These are phyloP conservation scores for Pseudococcus longispinus DNA, from an alignment of 2,888 invertebrate genomes.

Conservation along the genomic window DNA sequence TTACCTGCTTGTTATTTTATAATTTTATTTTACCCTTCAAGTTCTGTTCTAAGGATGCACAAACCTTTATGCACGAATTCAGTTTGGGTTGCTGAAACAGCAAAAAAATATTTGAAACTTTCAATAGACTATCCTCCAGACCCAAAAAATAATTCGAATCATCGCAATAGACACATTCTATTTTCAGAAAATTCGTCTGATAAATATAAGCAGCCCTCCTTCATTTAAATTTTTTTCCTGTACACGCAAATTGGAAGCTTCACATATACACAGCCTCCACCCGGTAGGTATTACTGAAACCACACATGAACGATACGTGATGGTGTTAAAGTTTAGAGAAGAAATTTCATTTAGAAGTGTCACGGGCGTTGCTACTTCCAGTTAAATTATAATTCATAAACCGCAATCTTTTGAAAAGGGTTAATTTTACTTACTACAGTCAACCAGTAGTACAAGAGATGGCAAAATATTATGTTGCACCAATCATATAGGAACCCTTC, in stretches of 20 bases:
- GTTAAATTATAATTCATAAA: not conserved
- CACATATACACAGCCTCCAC: not conserved
- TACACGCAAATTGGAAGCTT: not conserved
- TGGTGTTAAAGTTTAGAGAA: not conserved
- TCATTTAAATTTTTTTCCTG: not conserved
- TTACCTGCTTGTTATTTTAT: too few relatives aligned
- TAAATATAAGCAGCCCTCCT: not conserved
- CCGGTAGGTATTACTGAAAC: not conserved
- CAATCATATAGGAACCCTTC: not conserved
- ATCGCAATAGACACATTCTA: not conserved
- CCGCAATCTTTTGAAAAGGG: conserved; percentile 8
- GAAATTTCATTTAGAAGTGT: conserved; percentile 13
- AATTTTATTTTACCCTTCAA: too few relatives aligned
- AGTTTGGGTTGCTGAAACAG: too few relatives aligned
- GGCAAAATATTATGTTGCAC: not conserved
- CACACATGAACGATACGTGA: not conserved
- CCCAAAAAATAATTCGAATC: not conserved
- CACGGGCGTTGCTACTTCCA: not conserved
- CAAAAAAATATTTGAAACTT: too few relatives aligned
- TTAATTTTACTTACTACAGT: conserved; percentile 11
- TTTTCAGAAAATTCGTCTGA: not conserved
- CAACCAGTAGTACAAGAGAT: not conserved
- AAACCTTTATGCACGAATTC: too few relatives aligned
- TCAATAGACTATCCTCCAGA: too few relatives aligned
- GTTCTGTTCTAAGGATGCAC: too few relatives aligned